Percentiles rank a stretch among this genome's conserved stretches.
These are phyloP conservation scores for Ophion obscuratus DNA, from an alignment of 2,888 invertebrate genomes.

Conservation along the genomic window DNA sequence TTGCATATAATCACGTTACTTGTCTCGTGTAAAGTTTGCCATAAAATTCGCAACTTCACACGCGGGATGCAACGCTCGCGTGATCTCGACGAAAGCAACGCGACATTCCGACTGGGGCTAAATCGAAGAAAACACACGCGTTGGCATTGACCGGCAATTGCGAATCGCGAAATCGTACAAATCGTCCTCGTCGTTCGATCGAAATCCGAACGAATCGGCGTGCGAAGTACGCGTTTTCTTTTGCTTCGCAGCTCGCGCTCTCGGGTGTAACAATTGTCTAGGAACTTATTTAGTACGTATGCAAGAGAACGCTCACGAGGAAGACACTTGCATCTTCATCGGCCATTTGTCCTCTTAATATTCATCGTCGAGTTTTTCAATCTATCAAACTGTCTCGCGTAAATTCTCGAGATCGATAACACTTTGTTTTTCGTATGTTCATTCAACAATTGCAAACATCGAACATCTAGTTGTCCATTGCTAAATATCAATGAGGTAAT, in stretches of 20 bases:
- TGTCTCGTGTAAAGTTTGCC: conserved; percentile 8
- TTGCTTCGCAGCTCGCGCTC: not conserved
- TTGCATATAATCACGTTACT: not conserved
- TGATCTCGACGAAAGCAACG: conserved; percentile 19
- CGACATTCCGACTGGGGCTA: not conserved
- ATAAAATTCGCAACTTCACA: conserved; percentile 19
- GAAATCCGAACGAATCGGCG: conserved; percentile 16
- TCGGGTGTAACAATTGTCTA: conserved; percentile 33
- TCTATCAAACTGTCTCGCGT: conserved; percentile 43
- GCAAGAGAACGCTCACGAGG: conserved; percentile 54
- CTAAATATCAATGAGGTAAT: conserved; percentile 41
- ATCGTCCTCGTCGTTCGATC: not conserved
- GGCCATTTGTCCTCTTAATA: conserved; percentile 10
- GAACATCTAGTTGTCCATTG: conserved; percentile 40
- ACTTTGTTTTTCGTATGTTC: conserved; percentile 22
- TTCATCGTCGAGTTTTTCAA: conserved; percentile 2
- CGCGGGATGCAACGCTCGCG: not conserved
- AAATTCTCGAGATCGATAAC: conserved; percentile 57
- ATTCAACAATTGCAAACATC: conserved; percentile 62
- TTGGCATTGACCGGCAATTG: conserved; percentile 22
- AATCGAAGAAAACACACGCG: not conserved
- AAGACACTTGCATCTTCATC: conserved; percentile 53
- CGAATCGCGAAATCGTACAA: conserved; percentile 35
- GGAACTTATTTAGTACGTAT: conserved; percentile 58
- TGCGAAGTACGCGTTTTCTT: not conserved